Evolutionary conservation across 2,888 invertebrate species (phyloP), one percentile per base, ranked within the genome.

Genomic region (Plemyria rubiginata): DNA sequence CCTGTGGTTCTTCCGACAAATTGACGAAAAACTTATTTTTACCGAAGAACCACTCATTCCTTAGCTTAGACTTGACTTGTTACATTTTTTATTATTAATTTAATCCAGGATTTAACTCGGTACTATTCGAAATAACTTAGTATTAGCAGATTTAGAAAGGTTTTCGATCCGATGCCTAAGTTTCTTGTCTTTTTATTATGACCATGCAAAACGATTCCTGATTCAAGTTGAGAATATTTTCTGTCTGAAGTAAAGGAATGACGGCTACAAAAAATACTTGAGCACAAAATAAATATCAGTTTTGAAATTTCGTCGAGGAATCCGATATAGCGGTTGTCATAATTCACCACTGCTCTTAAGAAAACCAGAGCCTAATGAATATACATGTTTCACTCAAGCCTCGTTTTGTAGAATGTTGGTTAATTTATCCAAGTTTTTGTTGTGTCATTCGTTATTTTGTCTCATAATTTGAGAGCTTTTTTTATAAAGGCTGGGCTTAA

Each of bases 391-490:
- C 43, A 50, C 13, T 45, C 16, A 51, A 50, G 50, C 28, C 29
- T 32, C 13, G 36, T 43, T 54, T 4, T 54, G 45, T 51, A n/a
- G 13, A 45, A 45, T 16, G 46, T 53, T 45, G 49, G 50, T 60
- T 60, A 61, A 63, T 65, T 65, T 57, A 60, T 45, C 59, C 9
- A 49, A 36, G 28, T 38, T 58, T 58, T 60, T 53, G 56, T 71
- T 67, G 55, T 72, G 64, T 62, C 64, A 66, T 67, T 62, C 45
- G 50, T 70, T 70, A 68, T 68, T 70, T 70, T 70, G 60, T 73
- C 55, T 71, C 62, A 65, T 77, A 73, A 78, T 78, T 72, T 74
- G 68, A 72, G 54, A 75, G 71, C 59, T 73, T 66, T 52, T 71
- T 75, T 72, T 66, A 70, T 66, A 69, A 66, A 73, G 73, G 74